Evolutionary conservation across 2,888 invertebrate species (phyloP).

Genomic region (Dichetophora obliterata): DNA sequence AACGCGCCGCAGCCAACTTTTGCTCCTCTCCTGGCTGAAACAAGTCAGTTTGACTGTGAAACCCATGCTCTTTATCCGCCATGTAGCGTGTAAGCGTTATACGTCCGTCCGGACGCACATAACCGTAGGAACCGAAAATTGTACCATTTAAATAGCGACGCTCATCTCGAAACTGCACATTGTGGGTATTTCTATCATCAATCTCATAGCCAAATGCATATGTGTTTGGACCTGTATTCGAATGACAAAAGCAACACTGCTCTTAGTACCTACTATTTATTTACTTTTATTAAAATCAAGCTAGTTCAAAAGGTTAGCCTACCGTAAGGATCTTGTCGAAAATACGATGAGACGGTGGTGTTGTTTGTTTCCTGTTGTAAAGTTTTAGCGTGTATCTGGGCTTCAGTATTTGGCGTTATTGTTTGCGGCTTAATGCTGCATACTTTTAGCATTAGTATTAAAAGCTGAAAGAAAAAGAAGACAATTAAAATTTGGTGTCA

Average conservation of each 20-base stretch:
- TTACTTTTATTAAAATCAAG: no score
- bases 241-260: constrained; percentile 2
- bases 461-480: constrained; percentile 46
- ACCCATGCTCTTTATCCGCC: constrained; percentile 76
- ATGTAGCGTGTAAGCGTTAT: constrained; percentile 75
- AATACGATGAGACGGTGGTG: constrained; percentile 56
- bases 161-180: constrained; percentile 80
- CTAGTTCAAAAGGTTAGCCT: constrained; percentile 46
- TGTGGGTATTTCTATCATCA: constrained; percentile 75
- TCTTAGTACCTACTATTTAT: constrained; percentile 28
- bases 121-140: constrained; percentile 80
- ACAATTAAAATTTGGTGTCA: constrained; percentile 34
- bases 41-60: constrained; percentile 60
- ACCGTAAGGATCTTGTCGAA: constrained; percentile 62
- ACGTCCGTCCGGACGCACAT: constrained; percentile 75
- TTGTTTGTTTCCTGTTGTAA: constrained; percentile 30
- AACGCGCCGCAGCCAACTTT: constrained; percentile 26
- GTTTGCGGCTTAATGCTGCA: constrained; percentile 43
- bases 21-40: constrained; percentile 52
- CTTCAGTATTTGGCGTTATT: background rate
- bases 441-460: constrained; percentile 52
- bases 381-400: constrained; percentile 22
- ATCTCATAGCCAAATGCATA: constrained; percentile 82
- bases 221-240: constrained; percentile 73
- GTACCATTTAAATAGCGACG: constrained; percentile 80